A percentile compares a stretch with the other conserved stretches of the same genome.
These are phyloP conservation scores for Lepus europaeus DNA, from an alignment of 2,113 vertebrate species.

Conservation along the genomic window DNA sequence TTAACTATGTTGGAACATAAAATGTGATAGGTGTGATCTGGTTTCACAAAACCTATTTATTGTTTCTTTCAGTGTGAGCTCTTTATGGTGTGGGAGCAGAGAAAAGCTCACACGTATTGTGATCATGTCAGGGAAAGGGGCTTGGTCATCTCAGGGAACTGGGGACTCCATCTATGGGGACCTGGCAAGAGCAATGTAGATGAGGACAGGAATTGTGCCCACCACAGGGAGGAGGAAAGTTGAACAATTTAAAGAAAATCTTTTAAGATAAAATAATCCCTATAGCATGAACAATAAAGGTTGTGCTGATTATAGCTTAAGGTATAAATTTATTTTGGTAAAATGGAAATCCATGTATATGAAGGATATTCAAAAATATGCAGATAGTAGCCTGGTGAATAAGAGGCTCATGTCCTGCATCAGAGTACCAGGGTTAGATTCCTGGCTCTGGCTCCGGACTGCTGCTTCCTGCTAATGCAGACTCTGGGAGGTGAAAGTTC, in stretches of 20 bases:
- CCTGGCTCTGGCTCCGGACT: too few relatives aligned
- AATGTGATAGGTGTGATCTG: slow-evolving; percentile 26
- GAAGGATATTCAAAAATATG: too few relatives aligned
- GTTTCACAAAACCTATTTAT: not conserved
- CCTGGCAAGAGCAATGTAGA: not conserved
- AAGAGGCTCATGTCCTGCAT: too few relatives aligned
- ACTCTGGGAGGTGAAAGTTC: too few relatives aligned
- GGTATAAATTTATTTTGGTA: too few relatives aligned
- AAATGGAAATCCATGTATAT: too few relatives aligned
- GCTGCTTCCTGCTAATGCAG: too few relatives aligned
- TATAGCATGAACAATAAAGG: not conserved
- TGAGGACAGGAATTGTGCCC: not conserved
- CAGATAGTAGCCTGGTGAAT: too few relatives aligned
- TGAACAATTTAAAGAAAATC: not conserved
- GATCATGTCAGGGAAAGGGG: not conserved
- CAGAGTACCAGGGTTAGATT: too few relatives aligned
- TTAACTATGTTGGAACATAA: slow-evolving; percentile 53
- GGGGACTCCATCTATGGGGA: not conserved
- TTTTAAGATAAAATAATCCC: slow-evolving; percentile 9
- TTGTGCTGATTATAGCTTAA: not conserved
- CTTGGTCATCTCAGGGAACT: fast-evolving
- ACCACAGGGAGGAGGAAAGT: not conserved
- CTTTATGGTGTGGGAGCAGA: not conserved
- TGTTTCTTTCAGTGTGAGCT: not conserved
- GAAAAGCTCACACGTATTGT: not conserved